A percentile compares a stretch with the other conserved stretches of the same genome.
Conservation (phyloP, 2,888 invertebrate species). For the Stenichneumon culpator region DNA sequence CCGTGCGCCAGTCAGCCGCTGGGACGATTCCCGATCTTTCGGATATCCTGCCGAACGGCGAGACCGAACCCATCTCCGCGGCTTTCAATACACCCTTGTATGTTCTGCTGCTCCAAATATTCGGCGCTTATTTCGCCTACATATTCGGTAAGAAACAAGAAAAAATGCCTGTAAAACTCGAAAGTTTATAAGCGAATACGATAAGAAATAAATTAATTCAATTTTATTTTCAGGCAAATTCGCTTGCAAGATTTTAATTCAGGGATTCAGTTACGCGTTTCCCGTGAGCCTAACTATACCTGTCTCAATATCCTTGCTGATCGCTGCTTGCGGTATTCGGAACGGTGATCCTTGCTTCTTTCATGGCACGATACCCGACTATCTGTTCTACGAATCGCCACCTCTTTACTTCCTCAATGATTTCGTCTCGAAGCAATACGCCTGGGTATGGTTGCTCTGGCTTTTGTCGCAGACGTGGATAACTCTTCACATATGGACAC, state of each 20-base stretch:
- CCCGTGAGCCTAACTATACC: constrained; percentile 98
- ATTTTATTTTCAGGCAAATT: constrained; percentile 90
- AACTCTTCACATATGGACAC: constrained; percentile 98
- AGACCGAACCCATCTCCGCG: constrained; percentile 91
- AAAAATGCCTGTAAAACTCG: not conserved
- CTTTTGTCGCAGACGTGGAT: constrained; percentile 98
- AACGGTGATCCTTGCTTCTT: constrained; percentile 96
- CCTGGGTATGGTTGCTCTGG: constrained; percentile 97
- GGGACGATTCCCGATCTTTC: constrained; percentile 89
- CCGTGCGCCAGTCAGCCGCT: constrained; percentile 86
- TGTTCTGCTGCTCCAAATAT: constrained; percentile 92
- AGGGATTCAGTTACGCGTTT: constrained; percentile 98
- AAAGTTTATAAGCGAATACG: not conserved
- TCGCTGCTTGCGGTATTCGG: constrained; percentile 95
- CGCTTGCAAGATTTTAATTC: constrained; percentile 98
- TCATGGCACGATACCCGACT: constrained; percentile 93
- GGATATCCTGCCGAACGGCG: constrained; percentile 91
- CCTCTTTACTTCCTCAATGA: constrained; percentile 93
- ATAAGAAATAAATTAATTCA: not conserved
- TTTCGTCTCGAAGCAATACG: constrained; percentile 94
- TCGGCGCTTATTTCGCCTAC: constrained; percentile 95
- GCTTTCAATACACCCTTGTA: constrained; percentile 91
- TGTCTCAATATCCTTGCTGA: constrained; percentile 93
- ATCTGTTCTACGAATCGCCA: constrained; percentile 97
- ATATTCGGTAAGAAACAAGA: constrained; percentile 89